Base-by-base conservation (phyloP, 2,113 vertebrate species). In the Loxodonta africana region DNA sequence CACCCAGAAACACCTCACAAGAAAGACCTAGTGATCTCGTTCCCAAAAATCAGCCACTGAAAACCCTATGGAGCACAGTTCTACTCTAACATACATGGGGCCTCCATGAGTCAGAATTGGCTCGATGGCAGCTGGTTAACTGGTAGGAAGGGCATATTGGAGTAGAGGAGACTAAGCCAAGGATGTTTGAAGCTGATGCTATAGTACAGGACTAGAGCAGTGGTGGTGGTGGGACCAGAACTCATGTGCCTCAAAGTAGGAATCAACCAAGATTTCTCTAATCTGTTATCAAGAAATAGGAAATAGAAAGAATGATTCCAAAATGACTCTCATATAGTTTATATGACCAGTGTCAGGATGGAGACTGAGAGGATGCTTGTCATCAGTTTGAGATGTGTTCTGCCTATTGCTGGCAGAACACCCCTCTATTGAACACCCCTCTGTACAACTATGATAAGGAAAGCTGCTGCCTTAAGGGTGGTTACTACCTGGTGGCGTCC, bases 201-300 rank as follows among this genome's bases (percentile, higher is more conserved):
- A 8, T 73, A 23, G 53, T 51, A 30, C 46, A 30, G 44, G n/a
- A 84, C 88, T 37, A 37, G 7, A 95, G 46, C 88, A 84, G 48
- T 60, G 7, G 23, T 53, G 7, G 23, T 53, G 10, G 8, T 78
- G 41, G 71, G 37, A 67, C 73, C n/a, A 69, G 37, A 73, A 46
- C 21, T 51, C 23, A 62, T 41, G 5, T 4, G 0, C 44, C 82
- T 41, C 67, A 74, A 62, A 83, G 8, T 87, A 46, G 63, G 53
- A 96, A 93, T 37, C 53, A 78, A 74, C 37, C n/a, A 23, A 86
- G 26, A 87, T 69, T 14, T 88, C 69, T 57, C 51, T 89, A 88
- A 88, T 41, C 33, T 25, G 0, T 2, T 57, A 8, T 90, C 37
- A 69, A 88, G 41, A 95, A 92, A 88, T 94, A 48, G 87, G 44